These are phyloP conservation scores for Trichonephila clavata DNA, from an alignment of 1,140 invertebrate species.

Conservation along the genomic window DNA sequence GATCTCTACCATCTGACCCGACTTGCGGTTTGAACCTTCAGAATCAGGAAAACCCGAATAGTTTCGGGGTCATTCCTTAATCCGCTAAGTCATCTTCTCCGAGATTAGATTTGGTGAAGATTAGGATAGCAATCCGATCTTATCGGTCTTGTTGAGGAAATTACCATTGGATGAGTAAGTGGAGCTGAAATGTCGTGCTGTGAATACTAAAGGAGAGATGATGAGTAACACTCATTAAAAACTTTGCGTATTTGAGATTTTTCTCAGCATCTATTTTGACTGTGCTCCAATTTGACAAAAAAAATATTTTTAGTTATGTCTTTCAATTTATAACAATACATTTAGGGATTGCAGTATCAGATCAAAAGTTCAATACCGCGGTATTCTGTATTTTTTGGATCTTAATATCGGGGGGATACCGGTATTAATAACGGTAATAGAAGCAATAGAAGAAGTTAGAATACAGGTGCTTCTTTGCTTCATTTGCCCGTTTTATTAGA, in stretches of 20 bases:
- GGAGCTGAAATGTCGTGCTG: background rate
- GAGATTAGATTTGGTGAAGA: slow-evolving; percentile 4
- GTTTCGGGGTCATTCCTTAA: slow-evolving; percentile 38
- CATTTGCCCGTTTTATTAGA: too few relatives aligned
- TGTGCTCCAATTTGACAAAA: too few relatives aligned
- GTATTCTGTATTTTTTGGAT: too few relatives aligned
- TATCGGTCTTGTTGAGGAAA: background rate
- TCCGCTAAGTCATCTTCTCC: slow-evolving; percentile 14
- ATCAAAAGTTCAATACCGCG: too few relatives aligned
- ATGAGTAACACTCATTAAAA: background rate
- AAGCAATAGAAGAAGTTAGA: too few relatives aligned
- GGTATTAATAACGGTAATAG: too few relatives aligned
- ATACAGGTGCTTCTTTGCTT: too few relatives aligned
- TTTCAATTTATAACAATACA: too few relatives aligned
- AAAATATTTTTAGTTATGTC: too few relatives aligned
- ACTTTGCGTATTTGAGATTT: background rate
- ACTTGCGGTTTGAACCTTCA: background rate
- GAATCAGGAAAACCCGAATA: slow-evolving; percentile 30
- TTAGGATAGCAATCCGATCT: background rate
- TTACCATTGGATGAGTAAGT: background rate
- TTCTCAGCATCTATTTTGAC: too few relatives aligned
- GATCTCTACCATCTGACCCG: background rate
- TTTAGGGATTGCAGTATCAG: too few relatives aligned
- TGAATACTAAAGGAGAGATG: background rate
- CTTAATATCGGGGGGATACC: too few relatives aligned